phyloP scores from a whole-genome alignment of 2,113 vertebrate genomes.

The Seriola quinqueradiata region DNA sequence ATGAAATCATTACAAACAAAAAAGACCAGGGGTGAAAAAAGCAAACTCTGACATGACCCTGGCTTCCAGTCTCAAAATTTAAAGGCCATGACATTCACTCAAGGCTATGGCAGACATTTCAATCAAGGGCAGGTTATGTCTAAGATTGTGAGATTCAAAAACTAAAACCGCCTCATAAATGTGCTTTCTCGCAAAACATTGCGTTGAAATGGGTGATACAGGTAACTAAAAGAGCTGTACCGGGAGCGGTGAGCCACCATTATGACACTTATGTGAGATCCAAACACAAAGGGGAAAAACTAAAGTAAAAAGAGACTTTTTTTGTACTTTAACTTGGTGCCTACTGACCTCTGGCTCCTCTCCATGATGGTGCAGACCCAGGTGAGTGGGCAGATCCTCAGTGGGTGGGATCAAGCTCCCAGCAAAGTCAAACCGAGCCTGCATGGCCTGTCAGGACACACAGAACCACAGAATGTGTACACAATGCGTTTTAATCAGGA shows the following conservation, averaged over 20 bases:
- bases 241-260: neutral
- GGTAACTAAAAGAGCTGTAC: too few species aligned
- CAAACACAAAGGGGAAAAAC: neutral
- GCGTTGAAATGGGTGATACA: too few species aligned
- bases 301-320: neutral
- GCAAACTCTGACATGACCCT: neutral
- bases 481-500: neutral
- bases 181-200: too few species aligned
- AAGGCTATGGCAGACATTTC: neutral
- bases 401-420: constrained; percentile 90
- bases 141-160: neutral
- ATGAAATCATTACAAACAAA: neutral
- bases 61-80: neutral
- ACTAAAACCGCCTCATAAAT: too few species aligned
- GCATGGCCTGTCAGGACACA: constrained; percentile 90
- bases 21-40: neutral
- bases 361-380: constrained; percentile 97
- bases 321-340: neutral
- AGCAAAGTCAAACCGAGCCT: constrained; percentile 94
- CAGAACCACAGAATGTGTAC: neutral
- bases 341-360: constrained; percentile 94
- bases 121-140: neutral
- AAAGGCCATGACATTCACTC: neutral
- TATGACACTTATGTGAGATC: neutral
- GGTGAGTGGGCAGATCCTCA: constrained; percentile 92